These are phyloP conservation scores for Dasyurus viverrinus DNA, from an alignment of 2,113 vertebrate genomes.

Conservation along the genomic window DNA sequence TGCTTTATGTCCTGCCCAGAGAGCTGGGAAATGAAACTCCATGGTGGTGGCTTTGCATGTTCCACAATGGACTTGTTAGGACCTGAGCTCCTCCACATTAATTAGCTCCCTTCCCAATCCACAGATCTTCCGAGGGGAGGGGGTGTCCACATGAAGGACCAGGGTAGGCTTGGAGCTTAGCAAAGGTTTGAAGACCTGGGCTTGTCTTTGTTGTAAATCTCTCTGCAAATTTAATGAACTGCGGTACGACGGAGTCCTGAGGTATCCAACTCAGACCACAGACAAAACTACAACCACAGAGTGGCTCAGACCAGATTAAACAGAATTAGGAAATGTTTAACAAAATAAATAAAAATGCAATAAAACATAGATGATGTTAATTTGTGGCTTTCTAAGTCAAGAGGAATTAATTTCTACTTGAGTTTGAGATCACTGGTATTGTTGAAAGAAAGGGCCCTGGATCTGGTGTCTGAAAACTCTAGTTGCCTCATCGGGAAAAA, in stretches of 20 bases:
- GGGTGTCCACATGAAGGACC: neutral
- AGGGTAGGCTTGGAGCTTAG: conserved; percentile 29
- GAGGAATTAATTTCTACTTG: neutral
- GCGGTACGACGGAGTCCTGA: neutral
- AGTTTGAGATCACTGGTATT: neutral
- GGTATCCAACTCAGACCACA: neutral
- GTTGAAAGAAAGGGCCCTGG: neutral
- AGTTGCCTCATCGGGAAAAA: neutral
- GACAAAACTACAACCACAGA: neutral
- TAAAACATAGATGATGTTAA: neutral
- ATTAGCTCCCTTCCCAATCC: neutral
- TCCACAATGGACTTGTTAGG: conserved; percentile 4
- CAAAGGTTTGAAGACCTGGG: neutral
- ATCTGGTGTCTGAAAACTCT: neutral
- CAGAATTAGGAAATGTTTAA: neutral
- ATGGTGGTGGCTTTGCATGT: neutral
- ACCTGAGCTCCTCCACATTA: neutral
- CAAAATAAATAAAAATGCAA: neutral
- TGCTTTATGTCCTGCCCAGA: neutral
- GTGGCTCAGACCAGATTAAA: neutral
- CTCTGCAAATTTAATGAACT: conserved; percentile 28
- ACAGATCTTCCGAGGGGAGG: neutral
- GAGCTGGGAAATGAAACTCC: neutral
- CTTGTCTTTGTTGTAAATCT: conserved; percentile 11
- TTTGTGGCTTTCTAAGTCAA: neutral